phyloP scores from a whole-genome alignment of 37 sponge, comb jelly and placozoan species.

The Hormiphora californensis region DNA sequence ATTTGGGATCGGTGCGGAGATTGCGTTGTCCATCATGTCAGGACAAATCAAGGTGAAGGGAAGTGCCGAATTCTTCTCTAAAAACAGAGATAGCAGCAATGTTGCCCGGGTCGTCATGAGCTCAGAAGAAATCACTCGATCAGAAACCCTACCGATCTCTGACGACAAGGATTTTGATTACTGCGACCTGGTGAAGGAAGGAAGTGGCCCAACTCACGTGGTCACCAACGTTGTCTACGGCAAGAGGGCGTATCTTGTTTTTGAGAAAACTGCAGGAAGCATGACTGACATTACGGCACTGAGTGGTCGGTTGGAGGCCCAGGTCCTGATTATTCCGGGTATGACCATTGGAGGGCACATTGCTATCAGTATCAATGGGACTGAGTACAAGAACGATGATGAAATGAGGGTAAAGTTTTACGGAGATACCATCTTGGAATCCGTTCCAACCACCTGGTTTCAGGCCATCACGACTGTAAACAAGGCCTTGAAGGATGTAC shows the following conservation, averaged over 20 bases:
- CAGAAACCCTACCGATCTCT: too few relatives aligned
- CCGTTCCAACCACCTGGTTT: not conserved
- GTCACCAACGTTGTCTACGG: conserved; percentile 8
- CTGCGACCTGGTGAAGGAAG: not conserved
- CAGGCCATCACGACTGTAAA: not conserved
- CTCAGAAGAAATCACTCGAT: not conserved
- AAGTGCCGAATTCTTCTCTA: conserved; percentile 2
- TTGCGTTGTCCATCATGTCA: not conserved
- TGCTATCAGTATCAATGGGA: not conserved
- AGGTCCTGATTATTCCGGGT: not conserved
- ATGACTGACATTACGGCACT: not conserved
- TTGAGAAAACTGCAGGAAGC: conserved; percentile 7
- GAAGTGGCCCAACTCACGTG: conserved; percentile 12
- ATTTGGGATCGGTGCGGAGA: conserved; percentile 9
- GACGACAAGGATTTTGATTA: not conserved
- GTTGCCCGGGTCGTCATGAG: not conserved
- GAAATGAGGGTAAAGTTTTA: conserved; percentile 2
- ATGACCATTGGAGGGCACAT: not conserved
- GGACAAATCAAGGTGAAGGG: not conserved
- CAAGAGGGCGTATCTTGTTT: not conserved
- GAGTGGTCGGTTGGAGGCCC: not conserved
- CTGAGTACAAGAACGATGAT: not conserved
- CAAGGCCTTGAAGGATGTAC: not conserved
- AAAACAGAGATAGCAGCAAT: not conserved
- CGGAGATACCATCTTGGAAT: conserved; percentile 22